Conservation (phyloP, 2,113 vertebrate species). For the Haplochromis burtoni region DNA sequence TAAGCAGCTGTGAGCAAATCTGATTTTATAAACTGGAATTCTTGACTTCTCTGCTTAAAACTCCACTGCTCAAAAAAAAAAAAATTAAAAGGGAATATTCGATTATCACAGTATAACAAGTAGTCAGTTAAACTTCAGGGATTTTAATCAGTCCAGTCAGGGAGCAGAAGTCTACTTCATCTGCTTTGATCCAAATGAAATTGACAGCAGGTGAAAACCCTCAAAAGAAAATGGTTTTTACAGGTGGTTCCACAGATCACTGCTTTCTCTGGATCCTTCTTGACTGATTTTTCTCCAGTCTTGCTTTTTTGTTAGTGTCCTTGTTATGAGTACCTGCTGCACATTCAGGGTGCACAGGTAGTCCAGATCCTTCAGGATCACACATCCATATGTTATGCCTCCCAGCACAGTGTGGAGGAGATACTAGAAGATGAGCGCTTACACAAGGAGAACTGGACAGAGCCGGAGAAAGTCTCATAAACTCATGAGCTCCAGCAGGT, state of each 20-base stretch:
- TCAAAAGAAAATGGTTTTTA: neutral
- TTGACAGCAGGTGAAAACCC: neutral
- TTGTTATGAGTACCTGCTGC: neutral
- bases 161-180: neutral
- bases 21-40: too few species aligned
- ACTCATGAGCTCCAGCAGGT: neutral
- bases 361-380: neutral
- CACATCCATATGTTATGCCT: neutral
- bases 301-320: neutral
- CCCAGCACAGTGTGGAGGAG: neutral
- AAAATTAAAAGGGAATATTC: neutral
- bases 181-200: neutral
- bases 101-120: neutral
- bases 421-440: neutral
- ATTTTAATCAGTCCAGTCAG: neutral
- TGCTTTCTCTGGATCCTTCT: neutral
- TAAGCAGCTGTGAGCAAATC: neutral
- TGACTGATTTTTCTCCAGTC: neutral
- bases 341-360: neutral
- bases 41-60: neutral
- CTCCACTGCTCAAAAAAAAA: neutral
- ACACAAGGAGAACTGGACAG: neutral
- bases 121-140: neutral
- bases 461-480: fast-evolving
- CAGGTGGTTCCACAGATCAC: neutral